Evolutionary conservation across 92 coral and sea anemone genomes (phyloP).

Genomic region (Blastomussa wellsi): DNA sequence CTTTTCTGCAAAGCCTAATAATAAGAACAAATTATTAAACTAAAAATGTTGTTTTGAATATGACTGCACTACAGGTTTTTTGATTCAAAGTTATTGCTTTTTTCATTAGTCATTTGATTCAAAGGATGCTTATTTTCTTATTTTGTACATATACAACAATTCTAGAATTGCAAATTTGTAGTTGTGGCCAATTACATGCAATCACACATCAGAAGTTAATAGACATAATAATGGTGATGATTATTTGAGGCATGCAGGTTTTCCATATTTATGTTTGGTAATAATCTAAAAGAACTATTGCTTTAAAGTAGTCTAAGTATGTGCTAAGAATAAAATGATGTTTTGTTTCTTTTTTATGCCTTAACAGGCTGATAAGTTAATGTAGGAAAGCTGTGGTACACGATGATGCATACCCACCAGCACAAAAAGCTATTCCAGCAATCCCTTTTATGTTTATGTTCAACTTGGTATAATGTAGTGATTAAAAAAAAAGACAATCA

Average conservation of each 20-base stretch:
- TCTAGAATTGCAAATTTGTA: background rate
- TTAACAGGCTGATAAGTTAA: background rate
- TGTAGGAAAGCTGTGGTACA: background rate
- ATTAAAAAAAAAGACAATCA: too few species aligned
- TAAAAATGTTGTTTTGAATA: background rate
- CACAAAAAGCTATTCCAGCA: background rate
- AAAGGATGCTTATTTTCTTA: background rate
- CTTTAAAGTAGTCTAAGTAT: background rate
- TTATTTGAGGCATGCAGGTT: background rate
- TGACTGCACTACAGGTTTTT: background rate
- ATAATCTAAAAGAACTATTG: background rate
- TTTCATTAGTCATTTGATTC: background rate
- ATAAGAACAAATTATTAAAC: background rate
- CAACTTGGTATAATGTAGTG: too few species aligned
- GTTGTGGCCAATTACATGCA: background rate
- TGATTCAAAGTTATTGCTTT: background rate
- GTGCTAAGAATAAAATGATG: background rate
- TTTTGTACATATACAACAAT: background rate
- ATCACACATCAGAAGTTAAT: background rate
- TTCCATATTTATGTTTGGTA: background rate
- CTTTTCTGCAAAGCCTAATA: too few species aligned
- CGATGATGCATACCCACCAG: too few species aligned
- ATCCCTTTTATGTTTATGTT: background rate
- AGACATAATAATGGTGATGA: background rate
- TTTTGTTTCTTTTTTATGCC: background rate